These are phyloP conservation scores for Mugil cephalus DNA, from an alignment of 2,113 vertebrate species.

Conservation along the genomic window DNA sequence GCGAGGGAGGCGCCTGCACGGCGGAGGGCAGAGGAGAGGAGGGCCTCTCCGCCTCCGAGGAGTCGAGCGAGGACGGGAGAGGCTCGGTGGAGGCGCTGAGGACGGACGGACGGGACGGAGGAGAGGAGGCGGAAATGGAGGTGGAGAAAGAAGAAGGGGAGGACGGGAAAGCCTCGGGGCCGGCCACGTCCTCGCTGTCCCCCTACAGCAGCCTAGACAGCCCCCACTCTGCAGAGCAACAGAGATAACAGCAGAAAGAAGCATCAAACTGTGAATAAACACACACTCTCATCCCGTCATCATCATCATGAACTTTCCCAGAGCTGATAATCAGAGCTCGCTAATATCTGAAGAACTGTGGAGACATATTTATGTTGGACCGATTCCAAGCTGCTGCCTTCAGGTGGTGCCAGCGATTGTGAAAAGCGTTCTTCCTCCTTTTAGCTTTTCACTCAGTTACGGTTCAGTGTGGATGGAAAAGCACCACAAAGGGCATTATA, in stretches of 20 bases:
- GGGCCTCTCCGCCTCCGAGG: constrained; percentile 88
- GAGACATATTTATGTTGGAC: constrained; percentile 26
- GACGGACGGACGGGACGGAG: constrained; percentile 82
- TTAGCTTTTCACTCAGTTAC: neutral
- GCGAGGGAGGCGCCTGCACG: constrained; percentile 83
- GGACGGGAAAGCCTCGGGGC: constrained; percentile 52
- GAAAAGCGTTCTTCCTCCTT: too few species aligned
- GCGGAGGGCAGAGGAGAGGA: constrained; percentile 88
- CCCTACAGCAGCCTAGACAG: constrained; percentile 69
- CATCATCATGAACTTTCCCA: constrained; percentile 9
- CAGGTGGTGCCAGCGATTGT: neutral
- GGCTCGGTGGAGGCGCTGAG: constrained; percentile 85
- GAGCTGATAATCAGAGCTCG: constrained; percentile 44
- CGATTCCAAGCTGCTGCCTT: neutral
- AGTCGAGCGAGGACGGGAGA: constrained; percentile 88
- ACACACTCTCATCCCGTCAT: constrained; percentile 1
- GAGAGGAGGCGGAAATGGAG: constrained; percentile 48
- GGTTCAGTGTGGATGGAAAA: too few species aligned
- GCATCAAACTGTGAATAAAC: constrained; percentile 19
- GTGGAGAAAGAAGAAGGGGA: constrained; percentile 55
- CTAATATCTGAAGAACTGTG: constrained; percentile 46
- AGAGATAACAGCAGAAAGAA: constrained; percentile 70
- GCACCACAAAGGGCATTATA: neutral
- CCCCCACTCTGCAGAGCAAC: constrained; percentile 69
- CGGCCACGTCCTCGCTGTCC: constrained; percentile 53